Conservation (phyloP, 2,797 vertebrate genomes). For the Serranus cabrilla region DNA sequence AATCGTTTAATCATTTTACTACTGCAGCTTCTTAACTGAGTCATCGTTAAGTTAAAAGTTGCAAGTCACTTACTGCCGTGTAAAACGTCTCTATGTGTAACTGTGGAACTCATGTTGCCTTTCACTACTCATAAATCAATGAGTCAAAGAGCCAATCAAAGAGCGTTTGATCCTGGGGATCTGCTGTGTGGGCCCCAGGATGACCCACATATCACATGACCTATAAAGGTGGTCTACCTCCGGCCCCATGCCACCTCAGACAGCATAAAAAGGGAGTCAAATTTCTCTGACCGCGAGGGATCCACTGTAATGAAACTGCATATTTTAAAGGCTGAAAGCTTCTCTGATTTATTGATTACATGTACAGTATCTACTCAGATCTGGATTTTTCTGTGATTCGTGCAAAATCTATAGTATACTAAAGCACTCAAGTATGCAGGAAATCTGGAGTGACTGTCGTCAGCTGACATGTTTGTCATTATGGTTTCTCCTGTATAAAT, state of each 20-base stretch:
- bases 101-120: constrained; percentile 50
- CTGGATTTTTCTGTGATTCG: background rate
- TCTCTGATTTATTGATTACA: constrained; percentile 10
- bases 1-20: constrained; percentile 63
- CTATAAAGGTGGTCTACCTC: constrained; percentile 77
- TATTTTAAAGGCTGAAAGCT: constrained; percentile 8
- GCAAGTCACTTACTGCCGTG: constrained; percentile 49
- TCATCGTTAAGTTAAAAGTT: constrained; percentile 63
- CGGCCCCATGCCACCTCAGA: constrained; percentile 75
- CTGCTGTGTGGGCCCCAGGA: constrained; percentile 68
- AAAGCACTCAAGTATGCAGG: background rate
- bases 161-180: constrained; percentile 80
- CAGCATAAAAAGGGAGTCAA: constrained; percentile 65
- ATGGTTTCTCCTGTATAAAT: constrained; percentile 32
- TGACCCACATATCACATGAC: constrained; percentile 79
- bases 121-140: constrained; percentile 70
- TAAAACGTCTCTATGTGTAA: constrained; percentile 59
- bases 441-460: constrained; percentile 19
- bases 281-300: constrained; percentile 43
- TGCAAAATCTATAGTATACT: background rate
- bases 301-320: constrained; percentile 25
- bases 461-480: constrained; percentile 22
- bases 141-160: constrained; percentile 68
- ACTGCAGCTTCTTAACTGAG: constrained; percentile 50
- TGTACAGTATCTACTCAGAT: background rate